Percentiles rank a stretch among this genome's conserved stretches.
phyloP scores from a whole-genome alignment of 2,797 vertebrate species.

The Carcharodon carcharias region DNA sequence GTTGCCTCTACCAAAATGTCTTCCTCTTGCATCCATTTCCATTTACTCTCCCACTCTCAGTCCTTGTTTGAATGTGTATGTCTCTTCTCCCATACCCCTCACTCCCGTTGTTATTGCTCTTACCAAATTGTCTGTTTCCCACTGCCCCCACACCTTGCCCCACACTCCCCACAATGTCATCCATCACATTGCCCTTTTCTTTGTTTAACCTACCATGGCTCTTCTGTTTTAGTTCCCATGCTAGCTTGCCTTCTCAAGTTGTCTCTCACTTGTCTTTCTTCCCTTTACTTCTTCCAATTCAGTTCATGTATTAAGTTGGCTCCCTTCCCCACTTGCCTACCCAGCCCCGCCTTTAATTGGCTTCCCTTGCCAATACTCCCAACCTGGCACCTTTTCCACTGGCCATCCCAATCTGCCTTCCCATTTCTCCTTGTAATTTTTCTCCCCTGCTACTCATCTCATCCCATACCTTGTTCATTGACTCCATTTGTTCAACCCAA shows the following conservation, averaged over 20 bases:
- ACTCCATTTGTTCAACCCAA: not conserved
- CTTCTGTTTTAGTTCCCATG: not conserved
- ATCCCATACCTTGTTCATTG: not conserved
- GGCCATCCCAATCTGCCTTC: not conserved
- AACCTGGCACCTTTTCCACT: not conserved
- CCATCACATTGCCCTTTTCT: not conserved
- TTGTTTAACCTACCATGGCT: not conserved
- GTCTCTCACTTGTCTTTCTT: not conserved
- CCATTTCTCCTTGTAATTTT: not conserved
- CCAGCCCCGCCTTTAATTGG: not conserved
- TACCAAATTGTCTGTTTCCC: not conserved
- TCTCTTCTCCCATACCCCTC: too few relatives aligned
- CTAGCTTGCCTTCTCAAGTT: not conserved
- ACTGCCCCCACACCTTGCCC: not conserved
- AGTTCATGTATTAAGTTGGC: not conserved
- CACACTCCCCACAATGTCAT: not conserved
- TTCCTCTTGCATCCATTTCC: not conserved
- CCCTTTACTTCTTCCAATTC: not conserved
- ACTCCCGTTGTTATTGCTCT: too few relatives aligned
- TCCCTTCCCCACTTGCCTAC: not conserved
- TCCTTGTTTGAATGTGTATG: not conserved
- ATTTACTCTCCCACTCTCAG: too few relatives aligned
- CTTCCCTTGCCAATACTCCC: not conserved
- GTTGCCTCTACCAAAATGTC: too few relatives aligned
- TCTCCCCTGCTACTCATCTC: not conserved